Conservation (phyloP, 2,113 vertebrate species). For the Notothenia coriiceps region DNA sequence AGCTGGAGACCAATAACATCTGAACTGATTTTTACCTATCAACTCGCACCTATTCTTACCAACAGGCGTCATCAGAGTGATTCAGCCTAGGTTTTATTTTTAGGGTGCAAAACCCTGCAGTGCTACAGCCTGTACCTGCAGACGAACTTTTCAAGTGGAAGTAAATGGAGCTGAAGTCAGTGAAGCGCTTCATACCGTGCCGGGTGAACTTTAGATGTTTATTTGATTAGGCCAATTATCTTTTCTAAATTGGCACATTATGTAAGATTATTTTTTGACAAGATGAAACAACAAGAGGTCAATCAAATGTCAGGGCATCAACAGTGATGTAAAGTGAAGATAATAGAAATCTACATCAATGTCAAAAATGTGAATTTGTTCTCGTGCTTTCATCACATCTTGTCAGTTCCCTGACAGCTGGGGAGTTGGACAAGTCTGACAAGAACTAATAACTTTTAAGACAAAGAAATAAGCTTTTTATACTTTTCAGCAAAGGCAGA, state of each 20-base stretch:
- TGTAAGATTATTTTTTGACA: constrained; percentile 10
- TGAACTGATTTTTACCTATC: neutral
- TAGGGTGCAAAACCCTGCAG: constrained; percentile 5
- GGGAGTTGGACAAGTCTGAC: constrained; percentile 63
- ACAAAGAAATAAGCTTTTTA: constrained; percentile 26
- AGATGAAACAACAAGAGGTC: constrained; percentile 39
- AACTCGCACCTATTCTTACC: neutral
- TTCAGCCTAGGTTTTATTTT: constrained; percentile 23
- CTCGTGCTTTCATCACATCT: constrained; percentile 23
- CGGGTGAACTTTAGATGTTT: constrained; percentile 2
- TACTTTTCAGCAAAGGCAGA: constrained; percentile 4
- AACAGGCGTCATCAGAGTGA: neutral
- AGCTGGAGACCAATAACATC: neutral
- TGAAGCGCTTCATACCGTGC: neutral
- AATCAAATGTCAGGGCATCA: constrained; percentile 40
- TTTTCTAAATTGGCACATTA: constrained; percentile 21
- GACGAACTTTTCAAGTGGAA: constrained; percentile 41
- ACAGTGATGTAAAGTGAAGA: neutral
- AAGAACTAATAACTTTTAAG: constrained; percentile 25
- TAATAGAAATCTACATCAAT: constrained; percentile 31
- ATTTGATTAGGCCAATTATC: constrained; percentile 30
- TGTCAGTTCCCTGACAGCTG: constrained; percentile 51
- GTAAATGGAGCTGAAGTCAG: constrained; percentile 32
- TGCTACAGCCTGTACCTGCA: constrained; percentile 42
- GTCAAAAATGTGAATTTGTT: constrained; percentile 36